Conservation (phyloP, 2,113 vertebrate genomes). For the Ivindomyrus marchei region DNA sequence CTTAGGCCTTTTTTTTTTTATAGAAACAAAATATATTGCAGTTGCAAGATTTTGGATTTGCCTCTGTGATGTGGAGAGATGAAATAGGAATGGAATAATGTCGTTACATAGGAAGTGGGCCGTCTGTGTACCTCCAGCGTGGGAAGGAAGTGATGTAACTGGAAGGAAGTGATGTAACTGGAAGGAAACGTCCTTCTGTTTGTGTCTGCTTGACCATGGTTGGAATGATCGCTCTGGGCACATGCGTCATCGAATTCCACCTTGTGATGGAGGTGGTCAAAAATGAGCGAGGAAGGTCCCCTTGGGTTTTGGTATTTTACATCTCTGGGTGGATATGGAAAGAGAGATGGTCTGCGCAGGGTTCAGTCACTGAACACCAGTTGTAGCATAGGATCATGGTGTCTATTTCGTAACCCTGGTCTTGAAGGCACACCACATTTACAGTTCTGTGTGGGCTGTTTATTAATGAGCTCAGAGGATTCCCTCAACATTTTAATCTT, state of each 20-base stretch:
- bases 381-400: neutral
- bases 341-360: neutral
- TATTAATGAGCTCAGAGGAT: neutral
- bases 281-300: neutral
- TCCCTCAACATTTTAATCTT: neutral
- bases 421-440: neutral
- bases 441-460: neutral
- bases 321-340: neutral
- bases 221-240: neutral
- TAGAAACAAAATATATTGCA: neutral
- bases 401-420: neutral
- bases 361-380: neutral
- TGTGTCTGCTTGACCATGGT: neutral
- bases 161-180: neutral
- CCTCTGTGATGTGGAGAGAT: neutral
- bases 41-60: neutral
- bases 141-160: conserved; percentile 3
- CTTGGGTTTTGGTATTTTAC: neutral
- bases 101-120: neutral
- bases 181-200: neutral
- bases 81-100: neutral
- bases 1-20: neutral
- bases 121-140: neutral
- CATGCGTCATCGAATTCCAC: neutral
- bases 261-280: neutral